Evolutionary conservation across 2,888 invertebrate genomes (phyloP).

Genomic region (Pseudoips prasinana): DNA sequence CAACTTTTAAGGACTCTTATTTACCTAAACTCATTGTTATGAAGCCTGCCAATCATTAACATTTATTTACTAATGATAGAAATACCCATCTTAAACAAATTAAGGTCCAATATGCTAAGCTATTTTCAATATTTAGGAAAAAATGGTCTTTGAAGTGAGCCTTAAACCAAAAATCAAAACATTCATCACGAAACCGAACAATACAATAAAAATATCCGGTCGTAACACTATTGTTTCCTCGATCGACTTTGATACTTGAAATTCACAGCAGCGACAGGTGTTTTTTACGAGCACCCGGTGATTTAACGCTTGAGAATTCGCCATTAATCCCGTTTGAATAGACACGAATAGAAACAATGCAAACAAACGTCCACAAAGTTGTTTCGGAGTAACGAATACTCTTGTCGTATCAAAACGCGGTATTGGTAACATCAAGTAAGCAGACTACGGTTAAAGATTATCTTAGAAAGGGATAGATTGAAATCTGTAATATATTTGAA

Average conservation of each 20-base stretch:
- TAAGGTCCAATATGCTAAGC: too few species aligned
- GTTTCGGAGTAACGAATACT: conserved; percentile 33
- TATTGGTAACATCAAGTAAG: conserved; percentile 1
- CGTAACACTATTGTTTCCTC: conserved; percentile 49
- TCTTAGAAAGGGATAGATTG: too few species aligned
- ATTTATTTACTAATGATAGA: too few species aligned
- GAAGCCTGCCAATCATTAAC: too few species aligned
- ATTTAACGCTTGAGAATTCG: conserved; percentile 71
- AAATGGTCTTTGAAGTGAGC: too few species aligned
- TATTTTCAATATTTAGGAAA: too few species aligned
- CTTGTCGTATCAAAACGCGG: conserved; percentile 18
- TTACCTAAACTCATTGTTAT: too few species aligned
- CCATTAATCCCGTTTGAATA: conserved; percentile 74
- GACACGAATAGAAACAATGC: conserved; percentile 64
- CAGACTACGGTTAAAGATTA: too few species aligned
- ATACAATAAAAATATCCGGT: conserved; percentile 42
- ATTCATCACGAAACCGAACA: conserved; percentile 24
- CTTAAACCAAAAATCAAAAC: conserved; percentile 27
- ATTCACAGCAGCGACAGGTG: conserved; percentile 73
- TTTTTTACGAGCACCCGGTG: conserved; percentile 72
- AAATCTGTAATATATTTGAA: too few species aligned
- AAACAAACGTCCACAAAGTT: conserved; percentile 56
- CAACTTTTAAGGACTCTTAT: too few species aligned
- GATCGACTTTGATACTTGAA: conserved; percentile 63
- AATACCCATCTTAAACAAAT: too few species aligned